Evolutionary conservation across 2,888 invertebrate genomes (phyloP).

Genomic region (Eumacrocentrus americanus): DNA sequence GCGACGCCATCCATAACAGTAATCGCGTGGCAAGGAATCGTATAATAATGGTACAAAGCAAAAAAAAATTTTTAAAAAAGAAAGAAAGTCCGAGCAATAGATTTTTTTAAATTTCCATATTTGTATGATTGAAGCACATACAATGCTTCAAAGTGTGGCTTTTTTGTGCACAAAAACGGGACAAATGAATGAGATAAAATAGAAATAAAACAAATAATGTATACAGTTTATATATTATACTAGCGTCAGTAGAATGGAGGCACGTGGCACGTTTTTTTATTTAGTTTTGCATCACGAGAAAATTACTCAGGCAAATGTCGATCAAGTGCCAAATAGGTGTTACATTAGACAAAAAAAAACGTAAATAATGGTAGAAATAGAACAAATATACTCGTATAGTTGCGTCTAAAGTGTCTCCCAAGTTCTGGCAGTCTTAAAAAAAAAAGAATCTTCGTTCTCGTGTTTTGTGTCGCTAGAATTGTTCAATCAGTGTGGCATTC

Average conservation of each 20-base stretch:
- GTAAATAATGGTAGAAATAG: constrained; percentile 5
- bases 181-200: too few relatives aligned
- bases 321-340: constrained; percentile 38
- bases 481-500: not conserved
- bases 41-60: not conserved
- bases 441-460: not conserved
- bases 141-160: not conserved
- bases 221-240: too few relatives aligned
- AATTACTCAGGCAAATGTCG: not conserved
- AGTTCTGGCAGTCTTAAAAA: not conserved
- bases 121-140: not conserved
- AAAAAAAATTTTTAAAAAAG: not conserved
- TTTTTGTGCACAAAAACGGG: not conserved
- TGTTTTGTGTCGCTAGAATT: constrained; percentile 8
- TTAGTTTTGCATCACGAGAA: not conserved
- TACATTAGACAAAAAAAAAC: constrained; percentile 6
- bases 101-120: constrained; percentile 12
- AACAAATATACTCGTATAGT: not conserved
- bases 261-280: too few relatives aligned
- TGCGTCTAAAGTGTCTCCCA: not conserved
- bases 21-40: not conserved
- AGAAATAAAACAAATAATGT: too few relatives aligned
- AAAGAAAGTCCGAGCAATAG: constrained; percentile 9
- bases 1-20: constrained; percentile 15
- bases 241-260: too few relatives aligned